Evolutionary conservation across 2,888 invertebrate genomes (phyloP), one percentile per base, ranked within the genome.

Genomic region (Heterodera filipjevi): DNA sequence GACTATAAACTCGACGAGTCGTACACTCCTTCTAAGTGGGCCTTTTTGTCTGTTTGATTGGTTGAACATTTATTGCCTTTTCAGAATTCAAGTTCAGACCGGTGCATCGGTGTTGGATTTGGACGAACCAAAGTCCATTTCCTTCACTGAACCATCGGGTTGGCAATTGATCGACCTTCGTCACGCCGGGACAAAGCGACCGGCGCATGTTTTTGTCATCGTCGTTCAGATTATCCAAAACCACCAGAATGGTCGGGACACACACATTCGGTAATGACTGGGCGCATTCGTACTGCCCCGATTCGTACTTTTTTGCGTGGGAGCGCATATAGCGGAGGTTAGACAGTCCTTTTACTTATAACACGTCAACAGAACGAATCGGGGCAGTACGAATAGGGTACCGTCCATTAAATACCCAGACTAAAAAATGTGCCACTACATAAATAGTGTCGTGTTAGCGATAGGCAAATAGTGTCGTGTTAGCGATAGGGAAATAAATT

Each of bases 1-100:
- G 98, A 99, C 90, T 99, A 94, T 90, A 99, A 98, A 90, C 91
- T 96, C 64, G 99, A 99, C 90, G 99, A 99, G 90, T 98, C 97
- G 89, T 99, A 99, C 89, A 99, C 99, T 1, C 99, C 99, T 0
- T 95, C 94, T 89, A 92, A 92, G 92, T 92, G 85, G 81, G 84
- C 32, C 16, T 14, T 66, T 32, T 22, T 32, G 12, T 66, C 64
- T n/a, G 22, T n/a, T 66, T 66, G n/a, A n/a, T 30, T n/a, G 19
- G 3, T 49, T 14, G 3, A 16, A 49, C 22, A 19, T 68, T 32
- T 16, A 2, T 72, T 66, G n/a, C n/a, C n/a, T 39, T 68, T 80
- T 59, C 53, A 86, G 86, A 76, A 76, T 87, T 12, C 77, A 81
- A 66, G 82, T 86, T 6, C 81, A 87, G 46, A 75, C 80, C 22